These are phyloP conservation scores for Oryzias melastigma DNA, from an alignment of 2,113 vertebrate species.

Conservation along the genomic window DNA sequence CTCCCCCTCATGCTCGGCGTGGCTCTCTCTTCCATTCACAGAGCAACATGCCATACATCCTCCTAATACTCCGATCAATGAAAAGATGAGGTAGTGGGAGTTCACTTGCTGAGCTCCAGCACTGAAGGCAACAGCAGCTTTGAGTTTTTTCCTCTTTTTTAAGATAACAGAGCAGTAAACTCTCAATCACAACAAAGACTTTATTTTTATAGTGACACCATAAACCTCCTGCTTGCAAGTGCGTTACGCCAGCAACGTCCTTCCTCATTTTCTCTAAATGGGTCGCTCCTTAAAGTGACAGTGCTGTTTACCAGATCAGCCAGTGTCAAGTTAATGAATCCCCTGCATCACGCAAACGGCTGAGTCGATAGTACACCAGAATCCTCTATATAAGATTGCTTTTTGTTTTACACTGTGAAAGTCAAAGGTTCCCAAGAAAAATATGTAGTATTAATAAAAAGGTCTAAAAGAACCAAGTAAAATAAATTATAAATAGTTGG, in stretches of 20 bases:
- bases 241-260: slow-evolving; percentile 53
- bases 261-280: slow-evolving; percentile 53
- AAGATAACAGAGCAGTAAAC: slow-evolving; percentile 43
- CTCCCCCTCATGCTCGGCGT: slow-evolving; percentile 49
- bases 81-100: slow-evolving; percentile 62
- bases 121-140: slow-evolving; percentile 41
- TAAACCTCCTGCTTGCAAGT: slow-evolving; percentile 31
- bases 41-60: slow-evolving; percentile 58
- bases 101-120: slow-evolving; percentile 50
- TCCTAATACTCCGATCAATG: slow-evolving; percentile 69
- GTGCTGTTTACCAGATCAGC: slow-evolving; percentile 45
- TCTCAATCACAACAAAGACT: slow-evolving; percentile 38
- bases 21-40: slow-evolving; percentile 61
- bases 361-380: not conserved
- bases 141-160: slow-evolving; percentile 29
- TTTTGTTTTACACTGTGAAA: slow-evolving; percentile 4
- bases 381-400: slow-evolving; percentile 4
- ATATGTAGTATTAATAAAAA: not conserved
- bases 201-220: slow-evolving; percentile 33
- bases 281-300: slow-evolving; percentile 61
- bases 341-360: slow-evolving; percentile 35
- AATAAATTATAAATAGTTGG: too few relatives aligned
- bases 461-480: too few relatives aligned
- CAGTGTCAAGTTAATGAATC: slow-evolving; percentile 36
- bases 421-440: not conserved